Evolutionary conservation across 2,888 invertebrate species (phyloP).

Genomic region (Macrophya alboannulata): DNA sequence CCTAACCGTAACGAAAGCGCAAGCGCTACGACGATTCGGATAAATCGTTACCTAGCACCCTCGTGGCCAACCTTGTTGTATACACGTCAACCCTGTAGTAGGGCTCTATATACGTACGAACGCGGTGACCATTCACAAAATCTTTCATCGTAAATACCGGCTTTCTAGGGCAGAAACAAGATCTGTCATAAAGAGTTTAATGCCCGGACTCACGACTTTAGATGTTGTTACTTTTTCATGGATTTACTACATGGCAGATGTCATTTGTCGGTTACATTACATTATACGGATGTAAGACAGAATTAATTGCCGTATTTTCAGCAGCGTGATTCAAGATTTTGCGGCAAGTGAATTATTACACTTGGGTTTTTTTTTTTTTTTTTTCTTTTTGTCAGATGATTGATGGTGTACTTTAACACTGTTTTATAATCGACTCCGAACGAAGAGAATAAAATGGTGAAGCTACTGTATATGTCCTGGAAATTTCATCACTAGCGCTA

Average conservation of each 20-base stretch:
- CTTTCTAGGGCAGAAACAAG: neutral
- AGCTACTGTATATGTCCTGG: no score
- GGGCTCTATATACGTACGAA: neutral
- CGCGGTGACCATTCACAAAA: slow-evolving; percentile 31
- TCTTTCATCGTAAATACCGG: neutral
- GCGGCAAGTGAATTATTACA: no score
- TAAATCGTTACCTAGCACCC: slow-evolving; percentile 45
- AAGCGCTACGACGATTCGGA: slow-evolving; percentile 37
- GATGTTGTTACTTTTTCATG: neutral
- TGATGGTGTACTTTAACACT: no score
- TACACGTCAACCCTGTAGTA: neutral
- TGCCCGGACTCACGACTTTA: neutral
- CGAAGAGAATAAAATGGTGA: no score
- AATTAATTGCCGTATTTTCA: neutral
- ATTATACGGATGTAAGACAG: neutral
- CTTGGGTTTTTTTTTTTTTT: no score
- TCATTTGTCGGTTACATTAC: neutral
- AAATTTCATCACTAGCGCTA: no score
- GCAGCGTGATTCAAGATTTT: neutral
- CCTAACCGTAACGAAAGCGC: neutral
- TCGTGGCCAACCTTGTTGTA: slow-evolving; percentile 21
- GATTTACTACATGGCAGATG: neutral
- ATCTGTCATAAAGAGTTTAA: neutral
- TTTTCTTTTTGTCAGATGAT: no score
- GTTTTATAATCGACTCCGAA: no score